Base-by-base conservation (phyloP, 2,113 vertebrate species). In the Carassius auratus region DNA sequence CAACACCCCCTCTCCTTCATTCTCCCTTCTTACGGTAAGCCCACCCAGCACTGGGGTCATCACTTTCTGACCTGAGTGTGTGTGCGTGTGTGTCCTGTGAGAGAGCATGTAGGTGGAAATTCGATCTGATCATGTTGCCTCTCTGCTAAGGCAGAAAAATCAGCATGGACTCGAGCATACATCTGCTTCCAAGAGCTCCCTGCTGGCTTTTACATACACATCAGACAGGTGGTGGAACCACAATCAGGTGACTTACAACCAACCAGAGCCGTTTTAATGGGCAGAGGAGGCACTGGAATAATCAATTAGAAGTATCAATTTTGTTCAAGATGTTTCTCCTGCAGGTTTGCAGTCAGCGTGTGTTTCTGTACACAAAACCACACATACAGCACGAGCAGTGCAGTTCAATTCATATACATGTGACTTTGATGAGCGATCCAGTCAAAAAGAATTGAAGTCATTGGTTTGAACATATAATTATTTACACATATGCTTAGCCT, bases 181-280 rank as follows among this genome's bases (percentile, higher is more conserved):
- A 85, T 88, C 84, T 83, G 87, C 73, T 81, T 85, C 87, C 71
- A 38, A 68, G 62, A 68, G 75, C 81, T 79, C 26, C 84, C 68
- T 74, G 69, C 55, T 36, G 71, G 74, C 84, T 74, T 64, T 73
- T 75, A 19, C 74, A 79, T 21, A 55, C 80, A 80, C 87, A 80
- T 13, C 64, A 68, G 55, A 26, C 80, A 83, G 79, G 79, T 85
- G 84, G 62, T 61, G 57, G 55, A 61, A 61, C 57, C 45, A 17
- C 75, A 52, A 64, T 57, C 76, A 33, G 52, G 59, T 57, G 84
- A 50, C 17, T 26, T 23, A 50, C 30, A 77, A 85, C 59, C 42
- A 64, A 75, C 10, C 42, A 75, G 21, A 48, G 71, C 12, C 45
- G 57, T 2, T 80, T 42, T 26, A 75, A 26, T 75, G 19, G 21